These are phyloP conservation scores for Paragorgia papillata DNA, from an alignment of 92 coral and sea anemone genomes.

Conservation along the genomic window DNA sequence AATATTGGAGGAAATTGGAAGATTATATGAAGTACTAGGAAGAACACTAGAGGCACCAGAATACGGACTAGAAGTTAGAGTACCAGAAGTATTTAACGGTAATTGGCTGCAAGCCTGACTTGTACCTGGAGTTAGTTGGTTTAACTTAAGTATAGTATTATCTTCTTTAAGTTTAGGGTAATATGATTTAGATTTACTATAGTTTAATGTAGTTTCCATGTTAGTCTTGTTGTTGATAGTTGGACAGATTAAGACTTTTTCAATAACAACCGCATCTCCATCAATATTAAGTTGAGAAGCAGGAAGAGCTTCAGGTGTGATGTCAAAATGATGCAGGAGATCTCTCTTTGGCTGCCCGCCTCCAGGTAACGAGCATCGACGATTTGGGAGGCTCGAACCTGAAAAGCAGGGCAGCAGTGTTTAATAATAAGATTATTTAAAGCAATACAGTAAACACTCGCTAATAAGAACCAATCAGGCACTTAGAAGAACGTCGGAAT, in stretches of 20 bases:
- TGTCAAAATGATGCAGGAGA: constrained; percentile 19
- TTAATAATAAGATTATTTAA: too few species aligned
- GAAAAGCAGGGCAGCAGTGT: constrained; percentile 38
- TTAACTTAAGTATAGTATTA: neutral
- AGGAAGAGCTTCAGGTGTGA: constrained; percentile 35
- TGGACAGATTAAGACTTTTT: constrained; percentile 4
- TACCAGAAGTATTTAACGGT: neutral
- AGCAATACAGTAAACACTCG: too few species aligned
- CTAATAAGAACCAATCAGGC: too few species aligned
- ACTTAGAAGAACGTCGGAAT: too few species aligned
- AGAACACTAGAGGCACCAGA: neutral
- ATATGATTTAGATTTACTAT: neutral
- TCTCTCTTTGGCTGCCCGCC: constrained; percentile 28
- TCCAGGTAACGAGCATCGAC: constrained; percentile 41
- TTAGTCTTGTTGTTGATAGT: neutral
- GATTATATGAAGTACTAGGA: neutral
- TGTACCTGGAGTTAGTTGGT: neutral
- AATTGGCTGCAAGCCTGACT: neutral
- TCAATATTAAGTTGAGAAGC: constrained; percentile 24
- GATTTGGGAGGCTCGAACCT: constrained; percentile 34
- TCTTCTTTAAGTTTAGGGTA: neutral
- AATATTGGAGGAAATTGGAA: neutral
- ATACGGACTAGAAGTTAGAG: neutral
- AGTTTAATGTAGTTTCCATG: neutral
- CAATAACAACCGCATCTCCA: neutral